Evolutionary conservation across 2,888 invertebrate genomes (phyloP).

Genomic region (Drosophila mimica): DNA sequence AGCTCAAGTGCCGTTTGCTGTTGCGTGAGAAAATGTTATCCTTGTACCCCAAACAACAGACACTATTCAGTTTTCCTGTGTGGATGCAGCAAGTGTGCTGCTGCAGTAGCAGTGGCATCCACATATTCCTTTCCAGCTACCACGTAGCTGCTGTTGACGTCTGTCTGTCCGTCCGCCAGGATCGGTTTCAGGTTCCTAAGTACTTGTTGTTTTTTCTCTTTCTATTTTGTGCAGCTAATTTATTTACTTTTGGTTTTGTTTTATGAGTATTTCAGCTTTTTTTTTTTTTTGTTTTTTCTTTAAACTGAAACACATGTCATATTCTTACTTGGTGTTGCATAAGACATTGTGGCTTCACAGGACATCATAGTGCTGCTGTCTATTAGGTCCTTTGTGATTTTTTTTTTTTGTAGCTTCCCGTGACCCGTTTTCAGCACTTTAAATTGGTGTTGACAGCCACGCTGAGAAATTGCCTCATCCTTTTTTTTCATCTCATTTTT

Average conservation of each 20-base stretch:
- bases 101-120: conserved; percentile 52
- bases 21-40: conserved; percentile 76
- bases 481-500: conserved; percentile 8
- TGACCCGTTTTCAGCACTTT: conserved; percentile 71
- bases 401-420: conserved; percentile 14
- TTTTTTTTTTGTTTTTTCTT: conserved; percentile 16
- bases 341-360: conserved; percentile 20
- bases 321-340: neutral
- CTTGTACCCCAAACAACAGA: conserved; percentile 67
- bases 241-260: conserved; percentile 57
- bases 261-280: conserved; percentile 42
- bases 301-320: conserved; percentile 56
- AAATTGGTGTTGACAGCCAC: conserved; percentile 83
- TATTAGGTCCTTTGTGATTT: conserved; percentile 36
- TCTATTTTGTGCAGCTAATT: conserved; percentile 60
- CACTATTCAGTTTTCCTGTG: conserved; percentile 47
- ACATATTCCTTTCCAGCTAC: conserved; percentile 42
- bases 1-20: conserved; percentile 61
- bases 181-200: conserved; percentile 64
- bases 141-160: conserved; percentile 35
- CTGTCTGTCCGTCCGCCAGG: conserved; percentile 11
- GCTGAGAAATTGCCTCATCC: conserved; percentile 80
- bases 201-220: conserved; percentile 40
- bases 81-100: conserved; percentile 30
- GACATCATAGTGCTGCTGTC: conserved; percentile 35